Percentiles rank a stretch among this genome's conserved stretches.
These are phyloP conservation scores for Lasius fuliginosus DNA, from an alignment of 2,888 invertebrate species.

Conservation along the genomic window DNA sequence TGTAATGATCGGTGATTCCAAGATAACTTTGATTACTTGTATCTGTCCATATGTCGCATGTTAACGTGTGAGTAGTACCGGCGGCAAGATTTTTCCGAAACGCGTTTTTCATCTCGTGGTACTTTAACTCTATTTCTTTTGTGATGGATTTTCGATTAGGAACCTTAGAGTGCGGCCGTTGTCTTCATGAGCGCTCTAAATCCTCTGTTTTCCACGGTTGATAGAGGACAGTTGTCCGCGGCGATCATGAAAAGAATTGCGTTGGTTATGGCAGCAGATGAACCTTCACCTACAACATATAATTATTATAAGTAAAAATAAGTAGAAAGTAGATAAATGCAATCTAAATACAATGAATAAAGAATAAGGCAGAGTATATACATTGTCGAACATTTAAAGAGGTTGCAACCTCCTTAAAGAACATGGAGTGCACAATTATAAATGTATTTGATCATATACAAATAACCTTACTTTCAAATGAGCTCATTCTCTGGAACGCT, in stretches of 20 bases:
- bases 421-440: too few relatives aligned
- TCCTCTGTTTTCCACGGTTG: neutral
- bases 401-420: too few relatives aligned
- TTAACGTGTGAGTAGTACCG: neutral
- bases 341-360: constrained; percentile 2
- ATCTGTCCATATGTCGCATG: constrained; percentile 11
- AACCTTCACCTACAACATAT: neutral
- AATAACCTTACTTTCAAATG: neutral
- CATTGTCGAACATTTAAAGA: neutral
- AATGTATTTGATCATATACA: neutral
- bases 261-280: neutral
- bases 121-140: neutral
- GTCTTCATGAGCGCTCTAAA: neutral
- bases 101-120: neutral
- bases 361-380: neutral
- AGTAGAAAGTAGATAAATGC: neutral
- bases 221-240: constrained; percentile 2
- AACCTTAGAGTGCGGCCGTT: neutral
- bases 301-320: constrained; percentile 1
- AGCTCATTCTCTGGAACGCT: neutral
- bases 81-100: neutral
- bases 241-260: neutral
- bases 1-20: constrained; percentile 5
- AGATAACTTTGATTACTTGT: constrained; percentile 6
- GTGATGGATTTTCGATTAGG: neutral